Percentiles rank a stretch among this genome's conserved stretches.
Conservation (phyloP, 2,888 invertebrate genomes). For the Mallateleia sp. region DNA sequence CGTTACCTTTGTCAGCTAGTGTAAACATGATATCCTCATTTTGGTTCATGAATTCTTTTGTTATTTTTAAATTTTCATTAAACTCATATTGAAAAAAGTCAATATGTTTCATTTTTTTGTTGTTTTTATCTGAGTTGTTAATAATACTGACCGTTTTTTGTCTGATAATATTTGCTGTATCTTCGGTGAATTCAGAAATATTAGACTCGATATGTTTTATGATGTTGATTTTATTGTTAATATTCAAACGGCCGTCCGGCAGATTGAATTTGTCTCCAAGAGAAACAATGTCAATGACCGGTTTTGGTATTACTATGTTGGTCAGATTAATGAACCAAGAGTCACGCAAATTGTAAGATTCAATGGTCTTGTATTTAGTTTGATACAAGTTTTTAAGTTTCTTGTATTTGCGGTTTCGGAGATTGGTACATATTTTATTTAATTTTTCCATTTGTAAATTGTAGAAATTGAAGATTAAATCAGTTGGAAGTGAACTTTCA, state of each 20-base stretch:
- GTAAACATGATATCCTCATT: slow-evolving; percentile 14
- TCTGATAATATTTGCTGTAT: not conserved
- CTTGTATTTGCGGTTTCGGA: no score
- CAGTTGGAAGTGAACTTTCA: no score
- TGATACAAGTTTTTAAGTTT: no score
- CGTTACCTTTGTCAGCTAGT: slow-evolving; percentile 25
- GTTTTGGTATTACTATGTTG: no score
- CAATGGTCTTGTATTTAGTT: no score
- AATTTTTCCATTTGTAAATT: no score
- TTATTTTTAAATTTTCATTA: not conserved
- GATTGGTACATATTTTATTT: no score
- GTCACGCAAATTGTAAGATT: no score
- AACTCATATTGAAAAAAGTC: not conserved
- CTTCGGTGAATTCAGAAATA: not conserved
- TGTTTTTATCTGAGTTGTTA: not conserved
- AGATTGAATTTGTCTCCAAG: slow-evolving; percentile 1
- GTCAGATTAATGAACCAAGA: no score
- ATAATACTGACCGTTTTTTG: not conserved
- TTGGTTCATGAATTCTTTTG: slow-evolving; percentile 3
- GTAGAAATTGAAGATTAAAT: no score
- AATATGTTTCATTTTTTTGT: slow-evolving; percentile 2
- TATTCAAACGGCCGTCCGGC: not conserved
- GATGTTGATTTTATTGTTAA: not conserved
- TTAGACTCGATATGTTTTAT: slow-evolving; percentile 11
- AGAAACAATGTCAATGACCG: not conserved